Conservation (phyloP, 2,888 invertebrate genomes). For the Meganola albula region DNA sequence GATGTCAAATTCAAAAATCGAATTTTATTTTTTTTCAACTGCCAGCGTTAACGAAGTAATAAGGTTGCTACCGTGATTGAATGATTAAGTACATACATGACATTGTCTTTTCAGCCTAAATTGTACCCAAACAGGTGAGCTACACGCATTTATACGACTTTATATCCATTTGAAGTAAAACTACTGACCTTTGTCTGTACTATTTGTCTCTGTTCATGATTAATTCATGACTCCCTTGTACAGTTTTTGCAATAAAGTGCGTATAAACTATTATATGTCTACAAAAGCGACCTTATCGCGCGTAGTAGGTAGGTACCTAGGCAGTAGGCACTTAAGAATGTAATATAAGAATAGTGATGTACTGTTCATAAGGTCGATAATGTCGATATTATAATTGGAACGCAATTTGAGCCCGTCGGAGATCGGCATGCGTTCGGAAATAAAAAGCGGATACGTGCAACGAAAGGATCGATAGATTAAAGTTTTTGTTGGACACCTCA, state of each 20-base stretch:
- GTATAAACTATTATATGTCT: constrained; percentile 38
- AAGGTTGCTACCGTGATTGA: constrained; percentile 12
- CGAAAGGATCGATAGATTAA: constrained; percentile 68
- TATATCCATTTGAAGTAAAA: constrained; percentile 37
- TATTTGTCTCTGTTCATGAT: constrained; percentile 69
- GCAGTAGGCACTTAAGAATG: too few relatives aligned
- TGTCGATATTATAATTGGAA: constrained; percentile 51
- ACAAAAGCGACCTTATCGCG: constrained; percentile 31
- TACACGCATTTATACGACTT: constrained; percentile 42
- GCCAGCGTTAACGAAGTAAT: not conserved
- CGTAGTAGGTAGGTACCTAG: too few relatives aligned
- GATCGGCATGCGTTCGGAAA: constrained; percentile 57
- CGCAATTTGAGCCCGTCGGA: constrained; percentile 47
- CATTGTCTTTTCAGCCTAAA: constrained; percentile 24
- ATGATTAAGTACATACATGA: constrained; percentile 17
- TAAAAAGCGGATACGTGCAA: constrained; percentile 62
- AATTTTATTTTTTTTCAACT: constrained; percentile 8
- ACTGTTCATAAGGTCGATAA: constrained; percentile 56
- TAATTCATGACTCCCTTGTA: constrained; percentile 57
- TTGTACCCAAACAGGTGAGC: constrained; percentile 57
- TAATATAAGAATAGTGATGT: constrained; percentile 29
- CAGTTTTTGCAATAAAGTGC: constrained; percentile 60
- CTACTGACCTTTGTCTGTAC: constrained; percentile 65
- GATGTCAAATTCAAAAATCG: constrained; percentile 33
- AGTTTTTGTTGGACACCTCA: constrained; percentile 56